Evolutionary conservation across 2,888 invertebrate genomes (phyloP).

Genomic region (Platycnemis pennipes): DNA sequence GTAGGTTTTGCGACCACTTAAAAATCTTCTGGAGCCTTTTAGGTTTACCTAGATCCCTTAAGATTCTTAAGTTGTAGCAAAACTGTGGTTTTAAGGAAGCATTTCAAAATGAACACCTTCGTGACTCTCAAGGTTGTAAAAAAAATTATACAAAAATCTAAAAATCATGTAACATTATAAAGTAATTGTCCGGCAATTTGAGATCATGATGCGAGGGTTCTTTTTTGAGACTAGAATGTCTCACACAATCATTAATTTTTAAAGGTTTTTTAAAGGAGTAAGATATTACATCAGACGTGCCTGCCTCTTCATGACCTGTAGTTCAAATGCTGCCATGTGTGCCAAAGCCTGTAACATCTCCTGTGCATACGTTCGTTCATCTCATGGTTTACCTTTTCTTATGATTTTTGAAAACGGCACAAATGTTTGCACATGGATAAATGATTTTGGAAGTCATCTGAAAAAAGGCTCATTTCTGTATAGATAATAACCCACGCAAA

Average conservation of each 20-base stretch:
- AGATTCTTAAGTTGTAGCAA: background rate
- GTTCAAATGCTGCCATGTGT: background rate
- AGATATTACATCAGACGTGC: background rate
- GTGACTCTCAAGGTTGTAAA: background rate
- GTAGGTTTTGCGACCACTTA: background rate
- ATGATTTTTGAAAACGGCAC: slow-evolving; percentile 15
- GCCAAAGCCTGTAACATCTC: background rate
- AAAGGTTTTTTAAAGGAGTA: background rate
- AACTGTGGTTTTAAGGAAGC: background rate
- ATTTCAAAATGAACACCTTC: background rate
- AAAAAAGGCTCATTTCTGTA: slow-evolving; percentile 6
- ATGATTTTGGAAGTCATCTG: background rate
- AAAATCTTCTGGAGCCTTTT: background rate
- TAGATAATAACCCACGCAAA: background rate
- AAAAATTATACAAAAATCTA: no score
- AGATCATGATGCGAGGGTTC: background rate
- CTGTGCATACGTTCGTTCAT: background rate
- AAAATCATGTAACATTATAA: background rate
- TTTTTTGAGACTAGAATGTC: background rate
- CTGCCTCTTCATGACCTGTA: background rate
- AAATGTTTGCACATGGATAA: background rate
- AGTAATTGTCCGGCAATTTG: background rate
- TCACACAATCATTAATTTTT: background rate
- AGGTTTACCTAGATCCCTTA: background rate
- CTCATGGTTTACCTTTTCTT: slow-evolving; percentile 2